Percentiles rank a stretch among this genome's conserved stretches.
phyloP scores from a whole-genome alignment of 2,797 vertebrate species.

The Loris lydekkerianus region DNA sequence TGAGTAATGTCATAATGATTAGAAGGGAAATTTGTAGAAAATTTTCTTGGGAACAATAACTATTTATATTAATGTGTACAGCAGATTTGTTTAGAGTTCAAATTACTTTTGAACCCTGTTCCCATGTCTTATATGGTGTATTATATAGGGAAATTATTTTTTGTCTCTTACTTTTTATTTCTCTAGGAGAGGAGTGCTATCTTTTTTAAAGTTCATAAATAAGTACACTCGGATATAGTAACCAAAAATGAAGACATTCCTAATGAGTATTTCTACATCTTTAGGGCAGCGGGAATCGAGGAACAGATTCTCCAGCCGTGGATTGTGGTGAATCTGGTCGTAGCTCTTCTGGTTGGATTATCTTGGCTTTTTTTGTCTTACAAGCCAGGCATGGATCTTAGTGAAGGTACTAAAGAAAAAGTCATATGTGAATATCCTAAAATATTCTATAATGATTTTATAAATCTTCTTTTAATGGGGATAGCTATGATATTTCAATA shows the following conservation, averaged over 20 bases:
- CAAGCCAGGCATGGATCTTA: conserved; percentile 93
- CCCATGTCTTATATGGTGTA: neutral
- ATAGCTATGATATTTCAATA: conserved; percentile 15
- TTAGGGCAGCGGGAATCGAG: conserved; percentile 92
- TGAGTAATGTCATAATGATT: neutral
- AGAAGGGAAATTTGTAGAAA: neutral
- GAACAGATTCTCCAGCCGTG: conserved; percentile 94
- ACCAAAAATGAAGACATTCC: conserved; percentile 52
- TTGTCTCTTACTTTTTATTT: conserved; percentile 3
- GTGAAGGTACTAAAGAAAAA: conserved; percentile 90
- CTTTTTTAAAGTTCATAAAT: conserved; percentile 54
- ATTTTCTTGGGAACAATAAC: neutral
- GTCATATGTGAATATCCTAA: conserved; percentile 14
- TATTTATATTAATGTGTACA: neutral
- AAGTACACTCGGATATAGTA: neutral
- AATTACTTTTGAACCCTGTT: conserved; percentile 14
- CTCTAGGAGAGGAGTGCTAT: neutral
- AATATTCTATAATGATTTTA: conserved; percentile 43
- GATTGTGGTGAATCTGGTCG: conserved; percentile 96
- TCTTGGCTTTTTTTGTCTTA: conserved; percentile 95
- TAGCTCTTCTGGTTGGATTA: conserved; percentile 94
- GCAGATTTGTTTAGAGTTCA: neutral
- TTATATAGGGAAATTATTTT: conserved; percentile 48
- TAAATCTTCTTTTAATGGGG: conserved; percentile 16
- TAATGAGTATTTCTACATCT: conserved; percentile 46